Percentiles rank a stretch among this genome's conserved stretches.
These are phyloP conservation scores for Aphodius sticticus DNA, from an alignment of 2,888 invertebrate genomes.

Conservation along the genomic window DNA sequence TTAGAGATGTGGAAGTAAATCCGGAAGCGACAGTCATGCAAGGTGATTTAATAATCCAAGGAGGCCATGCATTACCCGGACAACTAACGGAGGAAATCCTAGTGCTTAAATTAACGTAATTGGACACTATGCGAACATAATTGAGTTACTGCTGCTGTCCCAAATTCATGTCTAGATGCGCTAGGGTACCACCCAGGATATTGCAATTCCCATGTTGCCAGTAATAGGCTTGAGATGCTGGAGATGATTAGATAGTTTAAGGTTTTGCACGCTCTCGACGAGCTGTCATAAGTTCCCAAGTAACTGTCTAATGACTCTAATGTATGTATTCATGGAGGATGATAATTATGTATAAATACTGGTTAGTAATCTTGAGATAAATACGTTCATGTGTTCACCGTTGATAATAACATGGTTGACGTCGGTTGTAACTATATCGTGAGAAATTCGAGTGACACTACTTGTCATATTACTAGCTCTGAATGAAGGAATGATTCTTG, in stretches of 20 bases:
- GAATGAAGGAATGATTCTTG: no score
- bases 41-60: not conserved
- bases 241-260: not conserved
- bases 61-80: not conserved
- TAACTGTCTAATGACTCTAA: not conserved
- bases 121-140: not conserved
- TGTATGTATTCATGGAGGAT: not conserved
- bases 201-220: not conserved
- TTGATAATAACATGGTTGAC: no score
- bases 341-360: not conserved
- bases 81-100: constrained; percentile 4
- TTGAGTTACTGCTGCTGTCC: constrained; percentile 4
- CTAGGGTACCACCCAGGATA: not conserved
- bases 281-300: not conserved
- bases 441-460: no score
- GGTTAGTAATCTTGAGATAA: no score
- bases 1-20: not conserved
- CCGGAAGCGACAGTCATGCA: not conserved
- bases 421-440: no score
- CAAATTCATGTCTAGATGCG: not conserved
- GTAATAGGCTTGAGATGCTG: not conserved
- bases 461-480: no score
- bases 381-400: no score
- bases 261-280: not conserved
- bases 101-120: not conserved